Base-by-base conservation (phyloP, 2,797 vertebrate genomes). In the Leptatherina wallacei region DNA sequence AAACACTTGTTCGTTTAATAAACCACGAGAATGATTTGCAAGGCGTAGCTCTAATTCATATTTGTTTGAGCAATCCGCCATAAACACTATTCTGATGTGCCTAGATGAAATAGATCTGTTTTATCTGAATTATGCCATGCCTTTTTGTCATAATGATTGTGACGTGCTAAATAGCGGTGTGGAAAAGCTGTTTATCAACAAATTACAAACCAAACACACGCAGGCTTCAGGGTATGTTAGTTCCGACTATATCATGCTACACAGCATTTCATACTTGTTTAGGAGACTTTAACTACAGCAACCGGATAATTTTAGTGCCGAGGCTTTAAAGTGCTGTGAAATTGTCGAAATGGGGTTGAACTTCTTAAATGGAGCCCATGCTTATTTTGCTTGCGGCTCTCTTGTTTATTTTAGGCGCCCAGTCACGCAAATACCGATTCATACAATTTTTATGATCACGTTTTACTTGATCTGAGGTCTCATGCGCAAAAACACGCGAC, bases 141-240 rank as follows among this genome's bases (percentile, higher is more conserved):
- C 68, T 87, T 87, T 88, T 87, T 88, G 81, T 89, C 82, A 79
- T 77, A 81, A 85, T 80, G 83, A 73, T 84, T 80, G 69, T 83
- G 79, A 91, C 82, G 83, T 57, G 76, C 61, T 71, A 83, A 90
- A 85, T 35, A 59, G 71, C 69, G 63, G 72, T n/a, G 85, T 85
- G 87, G 78, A 91, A 87, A 88, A 90, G 88, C 90, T 91, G 90
- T 92, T 93, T 93, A 93, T 94, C 91, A 92, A 88, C 83, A 85
- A 85, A 89, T 91, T 92, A 91, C 85, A 81, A 89, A 79, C 56
- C 71, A 73, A 84, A 88, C 81, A 67, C 76, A 61, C 35, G 73
- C 85, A 73, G 56, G 88, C 91, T 89, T 63, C 81, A 61, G 90
- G 90, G 85, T 73, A 72, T 59, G 86, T 89, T 84, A 57, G 77